Conservation (phyloP, 2,888 invertebrate genomes). For the Drosophila testacea region DNA sequence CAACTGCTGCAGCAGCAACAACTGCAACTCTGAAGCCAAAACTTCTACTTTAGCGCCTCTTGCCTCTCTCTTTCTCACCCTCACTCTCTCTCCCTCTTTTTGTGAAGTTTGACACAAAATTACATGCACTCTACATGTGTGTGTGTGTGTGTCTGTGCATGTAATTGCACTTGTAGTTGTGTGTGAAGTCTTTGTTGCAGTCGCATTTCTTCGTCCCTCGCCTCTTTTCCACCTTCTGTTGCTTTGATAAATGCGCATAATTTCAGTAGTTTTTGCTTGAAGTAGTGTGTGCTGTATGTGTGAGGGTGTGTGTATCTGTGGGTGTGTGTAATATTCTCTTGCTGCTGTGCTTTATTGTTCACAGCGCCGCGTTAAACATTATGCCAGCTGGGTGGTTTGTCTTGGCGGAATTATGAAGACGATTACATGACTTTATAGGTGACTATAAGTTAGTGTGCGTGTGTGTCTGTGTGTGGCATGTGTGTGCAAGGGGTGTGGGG, state of each 20-base stretch:
- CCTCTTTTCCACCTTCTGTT: conserved; percentile 17
- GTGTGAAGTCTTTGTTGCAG: conserved; percentile 34
- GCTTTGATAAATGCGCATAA: conserved; percentile 79
- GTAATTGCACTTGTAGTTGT: conserved; percentile 69
- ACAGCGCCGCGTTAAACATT: conserved; percentile 76
- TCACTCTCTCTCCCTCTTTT: conserved; percentile 29
- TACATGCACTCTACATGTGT: conserved; percentile 61
- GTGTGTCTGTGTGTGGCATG: conserved; percentile 14
- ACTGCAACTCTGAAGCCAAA: conserved; percentile 19
- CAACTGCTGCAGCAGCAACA: conserved; percentile 23
- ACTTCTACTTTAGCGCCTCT: conserved; percentile 26
- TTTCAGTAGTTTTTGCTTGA: conserved; percentile 74
- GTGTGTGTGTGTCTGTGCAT: conserved; percentile 36
- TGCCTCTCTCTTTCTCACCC: background rate
- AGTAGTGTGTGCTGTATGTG: conserved; percentile 38
- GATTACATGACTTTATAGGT: conserved; percentile 79
- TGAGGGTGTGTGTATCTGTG: conserved; percentile 20
- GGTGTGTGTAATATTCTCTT: conserved; percentile 50
- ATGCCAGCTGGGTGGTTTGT: conserved; percentile 68
- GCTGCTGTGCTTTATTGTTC: conserved; percentile 74
- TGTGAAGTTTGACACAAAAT: conserved; percentile 73
- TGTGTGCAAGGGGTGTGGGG: conserved; percentile 4
- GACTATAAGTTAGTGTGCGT: conserved; percentile 40
- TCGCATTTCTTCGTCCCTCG: background rate
- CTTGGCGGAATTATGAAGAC: conserved; percentile 78